These are phyloP conservation scores for Poeciliopsis turneri DNA, from an alignment of 2,797 vertebrate genomes.

Conservation along the genomic window DNA sequence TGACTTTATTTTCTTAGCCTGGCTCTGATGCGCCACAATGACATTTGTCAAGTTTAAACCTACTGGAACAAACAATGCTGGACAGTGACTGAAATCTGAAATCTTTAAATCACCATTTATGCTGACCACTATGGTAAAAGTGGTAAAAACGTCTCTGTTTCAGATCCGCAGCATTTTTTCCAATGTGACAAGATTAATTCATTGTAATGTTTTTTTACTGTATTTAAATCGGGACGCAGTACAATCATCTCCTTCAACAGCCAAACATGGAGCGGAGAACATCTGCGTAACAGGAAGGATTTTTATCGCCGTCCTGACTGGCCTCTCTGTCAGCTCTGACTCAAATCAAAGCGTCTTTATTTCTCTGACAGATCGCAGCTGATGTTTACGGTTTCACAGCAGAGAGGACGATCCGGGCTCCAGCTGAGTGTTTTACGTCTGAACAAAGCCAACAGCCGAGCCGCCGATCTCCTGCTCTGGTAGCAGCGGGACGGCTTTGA, in stretches of 20 bases:
- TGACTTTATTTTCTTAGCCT: not conserved
- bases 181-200: not conserved
- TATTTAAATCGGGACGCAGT: slow-evolving; percentile 1
- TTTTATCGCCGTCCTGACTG: slow-evolving; percentile 52
- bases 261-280: not conserved
- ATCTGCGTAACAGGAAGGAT: slow-evolving; percentile 33
- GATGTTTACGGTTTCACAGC: slow-evolving; percentile 31
- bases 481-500: slow-evolving; percentile 67
- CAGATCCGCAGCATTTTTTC: not conserved
- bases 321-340: slow-evolving; percentile 26
- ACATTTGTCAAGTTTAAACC: not conserved
- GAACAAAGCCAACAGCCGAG: slow-evolving; percentile 51
- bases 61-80: not conserved
- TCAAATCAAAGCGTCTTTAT: slow-evolving; percentile 33
- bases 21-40: too few species aligned
- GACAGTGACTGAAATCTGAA: too few species aligned
- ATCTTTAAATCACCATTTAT: not conserved
- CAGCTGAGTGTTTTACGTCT: slow-evolving; percentile 47
- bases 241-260: not conserved
- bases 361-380: slow-evolving; percentile 13
- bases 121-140: not conserved
- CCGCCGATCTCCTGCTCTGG: slow-evolving; percentile 43
- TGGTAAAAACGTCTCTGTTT: not conserved
- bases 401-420: slow-evolving; percentile 26
- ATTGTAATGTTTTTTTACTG: not conserved